Conservation (phyloP, 2,888 invertebrate species). For the Rhagonycha fulva region DNA sequence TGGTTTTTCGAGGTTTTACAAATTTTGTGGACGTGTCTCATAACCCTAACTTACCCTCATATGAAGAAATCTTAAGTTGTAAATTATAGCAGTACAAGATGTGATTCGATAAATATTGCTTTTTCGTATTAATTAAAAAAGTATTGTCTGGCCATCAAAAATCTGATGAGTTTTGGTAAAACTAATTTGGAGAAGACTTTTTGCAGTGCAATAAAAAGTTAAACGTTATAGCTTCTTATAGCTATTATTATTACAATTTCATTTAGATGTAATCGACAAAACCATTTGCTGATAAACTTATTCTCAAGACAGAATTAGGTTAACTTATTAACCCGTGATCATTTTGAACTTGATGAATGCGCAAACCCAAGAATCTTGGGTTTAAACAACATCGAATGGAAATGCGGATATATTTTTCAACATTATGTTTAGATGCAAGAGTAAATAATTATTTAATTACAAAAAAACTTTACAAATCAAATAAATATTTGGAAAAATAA, state of each 20-base stretch:
- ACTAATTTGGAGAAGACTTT: neutral
- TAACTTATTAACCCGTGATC: slow-evolving; percentile 17
- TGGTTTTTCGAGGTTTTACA: neutral
- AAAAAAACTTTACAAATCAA: too few relatives aligned
- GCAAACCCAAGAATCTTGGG: slow-evolving; percentile 8
- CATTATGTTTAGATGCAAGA: too few relatives aligned
- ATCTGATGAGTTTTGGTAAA: neutral
- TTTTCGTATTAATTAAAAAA: neutral
- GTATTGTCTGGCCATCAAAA: neutral
- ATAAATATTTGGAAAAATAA: too few relatives aligned
- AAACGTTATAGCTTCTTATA: neutral
- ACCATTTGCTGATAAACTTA: slow-evolving; percentile 14
- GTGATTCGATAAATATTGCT: neutral
- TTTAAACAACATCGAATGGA: neutral
- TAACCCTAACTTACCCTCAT: neutral
- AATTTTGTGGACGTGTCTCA: neutral
- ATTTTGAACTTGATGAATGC: slow-evolving; percentile 17
- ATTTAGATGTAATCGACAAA: slow-evolving; percentile 13
- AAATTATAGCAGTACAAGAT: neutral
- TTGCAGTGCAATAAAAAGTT: neutral
- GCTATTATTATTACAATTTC: slow-evolving; percentile 11
- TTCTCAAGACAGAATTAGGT: slow-evolving; percentile 16
- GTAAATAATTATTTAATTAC: too few relatives aligned
- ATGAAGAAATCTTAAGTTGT: neutral
- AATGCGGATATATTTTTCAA: neutral